phyloP scores from a whole-genome alignment of 2,113 vertebrate species.

The Anas platyrhynchos region DNA sequence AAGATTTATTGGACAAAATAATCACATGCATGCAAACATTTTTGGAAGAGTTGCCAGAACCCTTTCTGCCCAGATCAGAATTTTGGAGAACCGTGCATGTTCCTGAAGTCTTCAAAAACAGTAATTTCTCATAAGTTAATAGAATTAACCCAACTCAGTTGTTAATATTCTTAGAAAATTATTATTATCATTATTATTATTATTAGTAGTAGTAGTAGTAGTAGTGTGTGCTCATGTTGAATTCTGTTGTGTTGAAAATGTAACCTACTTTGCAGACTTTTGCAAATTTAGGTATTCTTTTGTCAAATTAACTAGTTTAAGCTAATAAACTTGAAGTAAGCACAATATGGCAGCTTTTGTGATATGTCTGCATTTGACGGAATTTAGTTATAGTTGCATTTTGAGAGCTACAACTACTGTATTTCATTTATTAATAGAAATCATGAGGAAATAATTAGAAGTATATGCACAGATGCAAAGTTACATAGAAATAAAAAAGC shows the following conservation, averaged over 20 bases:
- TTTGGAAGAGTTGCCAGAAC: neutral
- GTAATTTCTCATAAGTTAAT: neutral
- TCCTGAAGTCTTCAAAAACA: neutral
- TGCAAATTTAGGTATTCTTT: neutral
- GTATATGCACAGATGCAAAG: neutral
- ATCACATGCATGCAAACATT: neutral
- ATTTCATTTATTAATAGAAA: neutral
- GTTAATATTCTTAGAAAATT: neutral
- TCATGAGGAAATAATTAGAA: neutral
- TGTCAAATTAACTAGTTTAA: neutral
- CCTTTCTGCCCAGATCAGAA: neutral
- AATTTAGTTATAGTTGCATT: slow-evolving; percentile 12
- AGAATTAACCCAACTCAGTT: neutral
- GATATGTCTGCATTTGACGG: neutral
- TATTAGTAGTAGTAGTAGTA: too few relatives aligned
- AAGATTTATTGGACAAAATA: neutral
- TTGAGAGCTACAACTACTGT: neutral
- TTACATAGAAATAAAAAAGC: neutral
- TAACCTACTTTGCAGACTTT: neutral
- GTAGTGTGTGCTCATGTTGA: neutral
- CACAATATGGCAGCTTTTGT: neutral
- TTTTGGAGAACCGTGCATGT: neutral
- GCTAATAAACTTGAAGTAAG: neutral
- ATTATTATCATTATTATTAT: too few relatives aligned
- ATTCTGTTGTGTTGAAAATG: neutral